Base-by-base conservation (phyloP, 2,797 vertebrate species). In the Adrianichthys oophorus region DNA sequence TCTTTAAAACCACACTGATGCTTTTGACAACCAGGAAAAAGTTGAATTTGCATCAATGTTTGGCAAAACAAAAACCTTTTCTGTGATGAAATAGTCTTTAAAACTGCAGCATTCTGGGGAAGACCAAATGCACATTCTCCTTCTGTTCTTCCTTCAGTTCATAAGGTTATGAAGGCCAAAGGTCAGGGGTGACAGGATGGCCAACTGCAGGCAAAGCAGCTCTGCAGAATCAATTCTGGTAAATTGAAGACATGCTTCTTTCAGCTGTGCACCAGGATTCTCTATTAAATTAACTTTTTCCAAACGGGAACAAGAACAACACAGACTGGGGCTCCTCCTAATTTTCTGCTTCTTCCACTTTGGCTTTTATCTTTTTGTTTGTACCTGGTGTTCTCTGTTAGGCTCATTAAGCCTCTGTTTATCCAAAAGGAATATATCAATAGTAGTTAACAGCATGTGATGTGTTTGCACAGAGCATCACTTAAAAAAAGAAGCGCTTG, bases 401-500 rank as follows among this genome's bases (percentile, higher is more conserved):
- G 58, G 75, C 74, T 77, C 87, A 91, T 91, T 82, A 90, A 75
- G 71, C 52, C 66, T 78, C 65, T 80, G 76, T 78, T 70, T 68
- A 72, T 85, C 79, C 82, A 63, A 73, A 66, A 73, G 32, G 74
- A 78, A 83, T 79, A 81, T 74, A 62, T 88, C 79, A 86, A 77
- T 37, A 37, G 78, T 79, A 83, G 76, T 80, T 79, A 70, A 70
- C 72, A 68, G 66, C 51, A 62, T 57, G 72, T 65, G 67, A 65
- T 74, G 68, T 74, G 52, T 75, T 76, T 85, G 77, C 68, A 70
- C 68, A 70, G 50, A 78, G 62, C 68, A 67, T 61, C 60, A 64
- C 56, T 53, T 65, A 52, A 74, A 74, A 76, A 69, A 49, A 74
- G 56, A 78, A 74, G 49, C 62, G 62, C 8, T 32, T 32, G 29